Evolutionary conservation across 2,797 vertebrate species (phyloP), one percentile per base, ranked within the genome.

Genomic region (Morelia viridis): DNA sequence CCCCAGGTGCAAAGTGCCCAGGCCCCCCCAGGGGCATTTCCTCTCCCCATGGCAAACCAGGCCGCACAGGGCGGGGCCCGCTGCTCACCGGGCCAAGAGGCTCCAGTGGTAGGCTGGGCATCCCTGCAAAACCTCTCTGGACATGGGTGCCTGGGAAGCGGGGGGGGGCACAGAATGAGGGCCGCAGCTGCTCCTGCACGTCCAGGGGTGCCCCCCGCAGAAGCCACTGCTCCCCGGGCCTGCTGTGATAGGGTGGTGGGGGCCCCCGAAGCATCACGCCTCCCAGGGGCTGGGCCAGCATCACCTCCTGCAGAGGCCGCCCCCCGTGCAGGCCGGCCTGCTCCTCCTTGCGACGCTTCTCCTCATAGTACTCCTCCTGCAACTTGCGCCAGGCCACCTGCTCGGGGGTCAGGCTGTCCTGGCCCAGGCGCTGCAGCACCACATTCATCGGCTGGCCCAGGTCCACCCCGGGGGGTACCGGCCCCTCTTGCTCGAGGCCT

Each of bases 341-440:
- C 89, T 99, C 99, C 94, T 99, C 99, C 80, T 99, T 99, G 46
- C 99, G 97, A 53, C 99, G 97, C 95, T 99, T 99, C 93, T 99
- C 99, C 93, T 99, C 98, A 0, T 99, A 99, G 95, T 99, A 99
- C 93, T 99, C 99, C 83, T 99, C 99, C 96, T 99, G 99, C 94
- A 99, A 94, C 96, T 99, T 99, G 93, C 99, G 98, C 99, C 99
- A 99, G 68, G 99, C 99, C 94, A 99, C 97, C 94, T 99, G 99
- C 93, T 99, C 99, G 0, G 98, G 98, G 0, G 99, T 99, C 93
- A 99, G 97, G 92, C 98, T 98, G 56, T 99, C 99, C 87, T 98
- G 98, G 95, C 98, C 97, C 92, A 98, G 95, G 26, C 97, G 96
- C 95, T 98, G 98, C 97, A 98, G 97, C 98, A 98, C 98, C 93